Base-by-base conservation (phyloP, 2,888 invertebrate genomes). In the Drosophila borborema region DNA sequence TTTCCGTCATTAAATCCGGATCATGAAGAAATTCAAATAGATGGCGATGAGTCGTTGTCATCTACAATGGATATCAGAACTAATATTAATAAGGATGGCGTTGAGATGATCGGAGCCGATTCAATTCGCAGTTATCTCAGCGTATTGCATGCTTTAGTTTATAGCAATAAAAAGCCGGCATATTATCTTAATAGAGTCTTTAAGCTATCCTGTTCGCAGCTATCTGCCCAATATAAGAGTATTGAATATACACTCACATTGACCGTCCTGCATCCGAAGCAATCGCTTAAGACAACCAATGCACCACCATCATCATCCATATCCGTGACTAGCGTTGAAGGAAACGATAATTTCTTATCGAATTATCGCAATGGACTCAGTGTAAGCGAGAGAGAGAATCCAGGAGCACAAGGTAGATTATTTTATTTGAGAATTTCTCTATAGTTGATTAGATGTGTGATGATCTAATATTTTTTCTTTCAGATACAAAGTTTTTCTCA, bases 1-100 rank as follows among this genome's bases (percentile, higher is more conserved):
- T 98, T 98, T 93, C 99, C 99, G 40, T 97, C 98, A 9, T 94
- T 99, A 81, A 98, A 99, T 94, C 98, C 98, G 9, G 98, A 99
- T 93, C 98, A 98, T 93, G 99, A 99, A 93, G 97, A 97, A 81
- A 93, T 93, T 20, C 90, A 92, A 72, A 90, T 93, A 7, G 93
- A 93, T 78, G 92, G 93, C 6, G 93, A 93, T 65, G 93, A 93
- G 60, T 90, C 91, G 3, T 72, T 93, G 0, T 92, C 93, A 7
- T 87, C 92, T 1, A 92, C 92, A 7, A 83, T 93, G 69, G 93
- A 93, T 54, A 93, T 93, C 3, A 91, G 92, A 72, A 93, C 98
- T 38, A 96, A 98, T 67, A 96, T 98, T 79, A 98, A 98, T 48
- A 96, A 98, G 72, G 98, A 99, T 92, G 98, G 98, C 0, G 97